These are phyloP conservation scores for Calliphora vicina DNA, from an alignment of 1,140 invertebrate genomes.

Conservation along the genomic window DNA sequence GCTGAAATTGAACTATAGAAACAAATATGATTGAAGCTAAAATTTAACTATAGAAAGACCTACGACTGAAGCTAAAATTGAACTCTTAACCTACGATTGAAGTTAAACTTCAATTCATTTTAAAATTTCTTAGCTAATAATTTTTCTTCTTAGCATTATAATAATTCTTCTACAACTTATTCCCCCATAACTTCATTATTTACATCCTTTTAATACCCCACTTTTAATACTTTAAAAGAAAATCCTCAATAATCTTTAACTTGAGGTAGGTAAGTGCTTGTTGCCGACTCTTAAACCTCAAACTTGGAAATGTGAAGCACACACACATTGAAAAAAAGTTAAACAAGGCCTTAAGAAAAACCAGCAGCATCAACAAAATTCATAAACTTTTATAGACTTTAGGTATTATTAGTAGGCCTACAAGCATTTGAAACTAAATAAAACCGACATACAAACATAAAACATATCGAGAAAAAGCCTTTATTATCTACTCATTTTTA, in stretches of 20 bases:
- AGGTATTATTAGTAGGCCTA: too few species aligned
- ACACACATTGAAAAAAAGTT: neutral
- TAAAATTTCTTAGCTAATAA: too few species aligned
- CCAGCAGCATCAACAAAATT: neutral
- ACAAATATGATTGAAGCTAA: too few species aligned
- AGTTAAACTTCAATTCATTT: too few species aligned
- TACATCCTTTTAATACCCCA: too few species aligned
- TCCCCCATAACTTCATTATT: too few species aligned
- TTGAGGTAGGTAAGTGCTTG: constrained; percentile 25
- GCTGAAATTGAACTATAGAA: too few species aligned
- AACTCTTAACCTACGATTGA: too few species aligned
- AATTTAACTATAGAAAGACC: too few species aligned
- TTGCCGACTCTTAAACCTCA: constrained; percentile 1
- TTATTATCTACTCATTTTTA: neutral
- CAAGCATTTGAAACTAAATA: neutral
- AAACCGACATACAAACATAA: neutral
- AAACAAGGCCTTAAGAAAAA: neutral
- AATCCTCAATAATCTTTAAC: constrained; percentile 10
- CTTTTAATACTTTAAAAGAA: neutral
- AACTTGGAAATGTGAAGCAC: neutral
- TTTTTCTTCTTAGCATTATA: too few species aligned
- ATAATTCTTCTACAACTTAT: too few species aligned
- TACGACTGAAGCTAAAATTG: too few species aligned
- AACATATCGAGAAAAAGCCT: neutral
- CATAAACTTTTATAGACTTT: neutral